A percentile compares a stretch with the other conserved stretches of the same genome.
These are phyloP conservation scores for Nomada goodeniana DNA, from an alignment of 2,888 invertebrate genomes.

Conservation along the genomic window DNA sequence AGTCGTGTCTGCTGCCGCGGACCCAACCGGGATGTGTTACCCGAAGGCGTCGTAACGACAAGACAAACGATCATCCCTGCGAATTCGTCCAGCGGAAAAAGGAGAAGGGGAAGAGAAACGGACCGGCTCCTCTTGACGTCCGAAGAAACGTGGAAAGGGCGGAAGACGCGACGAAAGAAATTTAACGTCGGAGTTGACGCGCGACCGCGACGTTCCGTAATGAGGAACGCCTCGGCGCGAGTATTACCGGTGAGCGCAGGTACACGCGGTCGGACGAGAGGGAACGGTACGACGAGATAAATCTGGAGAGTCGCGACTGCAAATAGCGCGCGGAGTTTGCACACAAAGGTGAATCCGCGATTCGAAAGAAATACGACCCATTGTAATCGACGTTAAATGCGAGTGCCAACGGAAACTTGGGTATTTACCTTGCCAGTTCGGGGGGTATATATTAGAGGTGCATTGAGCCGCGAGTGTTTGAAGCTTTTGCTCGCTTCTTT, in stretches of 20 bases:
- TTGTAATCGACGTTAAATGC: constrained; percentile 14
- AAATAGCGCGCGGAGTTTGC: constrained; percentile 2
- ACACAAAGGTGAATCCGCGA: constrained; percentile 15
- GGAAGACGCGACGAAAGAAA: constrained; percentile 29
- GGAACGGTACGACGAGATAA: constrained; percentile 10
- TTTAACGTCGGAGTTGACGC: constrained; percentile 23
- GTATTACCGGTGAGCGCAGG: constrained; percentile 19
- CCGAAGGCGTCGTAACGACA: constrained; percentile 56
- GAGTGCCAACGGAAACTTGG: neutral
- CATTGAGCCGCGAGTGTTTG: too few relatives aligned
- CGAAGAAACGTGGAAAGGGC: neutral
- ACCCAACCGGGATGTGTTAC: constrained; percentile 60
- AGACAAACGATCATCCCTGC: constrained; percentile 54
- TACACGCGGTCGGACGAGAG: neutral
- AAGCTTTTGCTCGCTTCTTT: too few relatives aligned
- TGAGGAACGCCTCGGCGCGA: neutral
- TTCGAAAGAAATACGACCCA: constrained; percentile 14
- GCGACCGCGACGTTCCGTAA: constrained; percentile 32
- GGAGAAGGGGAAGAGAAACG: too few relatives aligned
- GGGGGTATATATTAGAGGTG: too few relatives aligned
- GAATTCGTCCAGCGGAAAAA: neutral
- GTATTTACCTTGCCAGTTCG: too few relatives aligned
- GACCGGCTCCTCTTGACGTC: too few relatives aligned
- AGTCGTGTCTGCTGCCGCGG: constrained; percentile 34
- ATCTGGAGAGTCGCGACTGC: constrained; percentile 2